phyloP scores from a whole-genome alignment of 2,888 invertebrate genomes.

The Drosophila pseudotakahashii region DNA sequence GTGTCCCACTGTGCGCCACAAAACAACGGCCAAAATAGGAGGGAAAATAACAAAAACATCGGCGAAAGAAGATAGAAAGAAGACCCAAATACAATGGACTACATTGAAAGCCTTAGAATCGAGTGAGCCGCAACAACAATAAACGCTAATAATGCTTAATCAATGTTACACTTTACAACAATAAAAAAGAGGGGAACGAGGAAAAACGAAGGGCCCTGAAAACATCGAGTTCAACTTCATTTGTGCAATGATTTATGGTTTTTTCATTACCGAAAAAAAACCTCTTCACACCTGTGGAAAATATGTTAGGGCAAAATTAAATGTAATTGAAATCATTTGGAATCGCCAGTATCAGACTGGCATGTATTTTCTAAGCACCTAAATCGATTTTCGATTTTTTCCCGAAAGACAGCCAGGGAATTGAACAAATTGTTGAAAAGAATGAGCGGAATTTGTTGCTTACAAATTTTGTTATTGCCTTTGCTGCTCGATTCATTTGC shows the following conservation, averaged over 20 bases:
- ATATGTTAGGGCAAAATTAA: constrained; percentile 54
- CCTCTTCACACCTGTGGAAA: constrained; percentile 75
- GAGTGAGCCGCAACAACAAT: constrained; percentile 64
- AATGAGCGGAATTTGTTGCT: constrained; percentile 73
- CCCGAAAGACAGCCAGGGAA: constrained; percentile 17
- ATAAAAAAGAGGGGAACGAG: constrained; percentile 37
- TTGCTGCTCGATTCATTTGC: constrained; percentile 26
- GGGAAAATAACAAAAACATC: constrained; percentile 33
- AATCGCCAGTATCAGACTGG: constrained; percentile 14
- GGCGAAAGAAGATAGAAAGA: constrained; percentile 36
- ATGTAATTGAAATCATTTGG: constrained; percentile 64
- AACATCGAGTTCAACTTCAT: constrained; percentile 63
- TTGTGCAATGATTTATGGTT: constrained; percentile 74
- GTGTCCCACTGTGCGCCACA: constrained; percentile 73
- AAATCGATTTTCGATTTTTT: constrained; percentile 63
- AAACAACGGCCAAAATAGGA: constrained; percentile 49
- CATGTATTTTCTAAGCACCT: constrained; percentile 41
- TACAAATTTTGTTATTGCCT: constrained; percentile 57
- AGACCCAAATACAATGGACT: constrained; percentile 50
- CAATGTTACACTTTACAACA: constrained; percentile 81
- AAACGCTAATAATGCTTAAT: constrained; percentile 81
- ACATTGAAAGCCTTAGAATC: constrained; percentile 27
- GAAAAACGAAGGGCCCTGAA: constrained; percentile 34
- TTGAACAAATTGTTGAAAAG: constrained; percentile 69
- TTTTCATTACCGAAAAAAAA: constrained; percentile 63